Evolutionary conservation across 1,140 invertebrate species (phyloP), one percentile per base, ranked within the genome.

Genomic region (Tribolium madens): DNA sequence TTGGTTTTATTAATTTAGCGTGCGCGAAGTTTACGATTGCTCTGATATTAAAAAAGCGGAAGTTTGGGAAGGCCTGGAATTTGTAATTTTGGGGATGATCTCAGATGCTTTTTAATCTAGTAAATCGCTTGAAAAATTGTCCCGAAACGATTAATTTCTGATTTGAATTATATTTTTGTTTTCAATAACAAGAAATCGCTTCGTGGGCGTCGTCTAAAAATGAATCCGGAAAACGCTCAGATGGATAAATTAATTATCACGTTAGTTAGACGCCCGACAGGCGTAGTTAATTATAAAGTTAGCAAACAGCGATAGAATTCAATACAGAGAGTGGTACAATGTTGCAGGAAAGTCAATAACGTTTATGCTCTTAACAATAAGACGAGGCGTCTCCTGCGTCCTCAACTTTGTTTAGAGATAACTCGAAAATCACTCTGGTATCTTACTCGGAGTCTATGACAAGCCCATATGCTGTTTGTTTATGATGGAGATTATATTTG

Each of bases 401-500:
- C 57, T 15, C 18, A 64, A 64, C 21, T 64, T 64, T 64, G 57
- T 64, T 36, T 64, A 13, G 57, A 64, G 57, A 64, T 64, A 64
- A 64, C 57, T 64, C 14, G 14, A 64, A 64, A 26, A 64, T 64
- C 9, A 64, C 33, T 64, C 57, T n/a, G 26, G 57, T 64, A 64
- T 64, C 57, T 60, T 60, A 18, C 17, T n/a, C 10, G 7, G 4
- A 60, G 57, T 64, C 57, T 64, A 64, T 64, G 75, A 76, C 75
- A 53, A 72, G 31, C 57, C 36, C 74, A 69, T 76, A 76, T 76
- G 75, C 68, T 71, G 75, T 76, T 76, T 76, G 69, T 76, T 76
- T 76, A 76, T 72, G 75, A 76, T 76, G 64, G 50, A 72, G 57
- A 76, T 76, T 71, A 76, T 76, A 72, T 57, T 76, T 72, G 68